Evolutionary conservation across 2,888 invertebrate genomes (phyloP).

Genomic region (Rhorus exstirpatorius): DNA sequence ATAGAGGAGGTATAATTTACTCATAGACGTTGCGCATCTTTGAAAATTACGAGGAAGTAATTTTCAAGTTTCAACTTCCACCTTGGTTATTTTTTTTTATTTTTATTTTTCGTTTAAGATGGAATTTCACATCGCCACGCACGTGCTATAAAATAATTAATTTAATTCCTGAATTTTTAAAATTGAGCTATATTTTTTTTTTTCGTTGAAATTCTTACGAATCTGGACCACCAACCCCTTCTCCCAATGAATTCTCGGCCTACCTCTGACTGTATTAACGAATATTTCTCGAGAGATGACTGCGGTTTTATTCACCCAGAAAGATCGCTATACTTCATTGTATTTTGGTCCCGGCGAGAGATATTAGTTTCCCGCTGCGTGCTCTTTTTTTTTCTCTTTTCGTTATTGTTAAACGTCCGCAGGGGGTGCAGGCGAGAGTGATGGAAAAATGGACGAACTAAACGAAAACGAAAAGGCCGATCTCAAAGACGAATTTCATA

Average conservation of each 20-base stretch:
- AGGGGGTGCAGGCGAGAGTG: slow-evolving; percentile 24
- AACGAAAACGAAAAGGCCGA: too few species aligned
- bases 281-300: not conserved
- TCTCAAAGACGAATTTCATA: not conserved
- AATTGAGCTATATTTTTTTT: not conserved
- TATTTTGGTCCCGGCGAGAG: slow-evolving; percentile 11
- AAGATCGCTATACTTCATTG: slow-evolving; percentile 51
- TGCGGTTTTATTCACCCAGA: slow-evolving; percentile 7
- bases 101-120: too few species aligned
- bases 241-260: not conserved
- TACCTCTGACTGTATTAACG: not conserved
- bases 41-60: too few species aligned
- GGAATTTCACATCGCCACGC: too few species aligned
- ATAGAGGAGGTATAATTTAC: too few species aligned
- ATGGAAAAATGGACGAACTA: not conserved
- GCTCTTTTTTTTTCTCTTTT: slow-evolving; percentile 40
- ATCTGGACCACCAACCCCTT: slow-evolving; percentile 1
- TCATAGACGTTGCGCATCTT: too few species aligned
- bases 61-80: too few species aligned
- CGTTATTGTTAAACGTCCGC: slow-evolving; percentile 45
- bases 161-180: not conserved
- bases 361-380: slow-evolving; percentile 62
- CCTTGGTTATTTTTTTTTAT: too few species aligned
- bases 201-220: not conserved
- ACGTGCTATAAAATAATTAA: too few species aligned